Conservation (phyloP, 2,888 invertebrate species). For the Morpho deidamia region DNA sequence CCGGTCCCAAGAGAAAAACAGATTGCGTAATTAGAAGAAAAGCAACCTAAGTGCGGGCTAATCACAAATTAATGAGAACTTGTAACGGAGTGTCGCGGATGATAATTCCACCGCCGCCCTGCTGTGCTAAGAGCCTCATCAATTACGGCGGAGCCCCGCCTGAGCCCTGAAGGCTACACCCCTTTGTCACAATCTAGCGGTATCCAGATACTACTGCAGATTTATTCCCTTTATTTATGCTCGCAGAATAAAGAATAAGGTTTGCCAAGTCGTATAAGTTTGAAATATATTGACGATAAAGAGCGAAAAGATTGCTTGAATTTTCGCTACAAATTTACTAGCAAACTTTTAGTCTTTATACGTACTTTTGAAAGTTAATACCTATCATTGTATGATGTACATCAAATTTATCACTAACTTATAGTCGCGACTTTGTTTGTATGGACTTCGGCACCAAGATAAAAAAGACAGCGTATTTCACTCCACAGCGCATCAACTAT, state of each 20-base stretch:
- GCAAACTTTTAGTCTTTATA: too few relatives aligned
- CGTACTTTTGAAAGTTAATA: too few relatives aligned
- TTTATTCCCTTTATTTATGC: conserved; percentile 23
- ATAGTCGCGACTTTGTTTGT: too few relatives aligned
- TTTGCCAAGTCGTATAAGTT: conserved; percentile 1
- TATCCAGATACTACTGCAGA: conserved; percentile 25
- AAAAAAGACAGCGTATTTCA: too few relatives aligned
- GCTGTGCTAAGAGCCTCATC: conserved; percentile 76
- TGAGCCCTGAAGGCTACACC: conserved; percentile 44
- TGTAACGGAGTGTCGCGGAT: conserved; percentile 67
- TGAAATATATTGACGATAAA: not conserved
- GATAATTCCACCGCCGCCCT: conserved; percentile 68
- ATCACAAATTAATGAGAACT: conserved; percentile 76
- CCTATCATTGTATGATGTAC: too few relatives aligned
- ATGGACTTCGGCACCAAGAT: too few relatives aligned
- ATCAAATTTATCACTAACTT: too few relatives aligned
- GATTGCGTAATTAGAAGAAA: conserved; percentile 72
- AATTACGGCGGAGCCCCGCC: conserved; percentile 67
- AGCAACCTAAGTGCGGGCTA: conserved; percentile 67
- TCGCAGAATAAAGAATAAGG: not conserved
- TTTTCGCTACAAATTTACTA: too few relatives aligned
- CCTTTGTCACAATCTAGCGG: conserved; percentile 34
- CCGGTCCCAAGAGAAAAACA: conserved; percentile 47
- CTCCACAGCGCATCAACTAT: too few relatives aligned
- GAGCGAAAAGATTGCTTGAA: not conserved